Evolutionary conservation across 1,140 invertebrate species (phyloP).

Genomic region (Philotrypesis tridentata): DNA sequence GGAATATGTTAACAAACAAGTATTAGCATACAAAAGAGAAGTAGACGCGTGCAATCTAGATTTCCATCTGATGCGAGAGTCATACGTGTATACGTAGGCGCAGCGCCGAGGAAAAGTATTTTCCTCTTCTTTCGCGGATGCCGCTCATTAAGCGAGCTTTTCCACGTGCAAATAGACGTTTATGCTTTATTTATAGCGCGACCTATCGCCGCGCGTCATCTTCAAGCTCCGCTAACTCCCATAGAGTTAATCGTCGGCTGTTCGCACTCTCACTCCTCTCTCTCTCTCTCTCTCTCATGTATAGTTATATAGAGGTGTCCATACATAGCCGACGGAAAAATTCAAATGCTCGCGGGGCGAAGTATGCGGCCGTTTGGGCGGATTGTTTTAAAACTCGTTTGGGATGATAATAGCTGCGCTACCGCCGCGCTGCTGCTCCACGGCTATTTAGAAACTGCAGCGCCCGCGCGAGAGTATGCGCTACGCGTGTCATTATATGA

Average conservation of each 20-base stretch:
- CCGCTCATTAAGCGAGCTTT: conserved; percentile 44
- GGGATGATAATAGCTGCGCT: too few relatives aligned
- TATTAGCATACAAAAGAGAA: conserved; percentile 50
- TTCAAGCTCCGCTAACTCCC: conserved; percentile 47
- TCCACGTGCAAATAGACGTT: conserved; percentile 51
- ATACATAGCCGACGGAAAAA: neutral
- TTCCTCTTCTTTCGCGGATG: conserved; percentile 37
- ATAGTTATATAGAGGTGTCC: too few relatives aligned
- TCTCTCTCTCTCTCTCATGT: neutral
- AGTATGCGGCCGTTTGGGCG: neutral
- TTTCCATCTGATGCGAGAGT: neutral
- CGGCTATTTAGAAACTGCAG: too few relatives aligned
- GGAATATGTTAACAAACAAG: conserved; percentile 45
- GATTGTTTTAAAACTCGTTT: neutral
- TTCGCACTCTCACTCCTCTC: conserved; percentile 1
- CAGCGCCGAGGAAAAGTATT: neutral
- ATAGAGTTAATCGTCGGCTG: conserved; percentile 26
- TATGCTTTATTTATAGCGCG: conserved; percentile 48
- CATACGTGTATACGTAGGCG: too few relatives aligned
- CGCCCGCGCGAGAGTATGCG: too few relatives aligned
- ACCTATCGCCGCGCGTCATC: conserved; percentile 46
- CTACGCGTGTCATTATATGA: too few relatives aligned
- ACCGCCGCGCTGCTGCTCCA: too few relatives aligned
- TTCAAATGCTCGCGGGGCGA: neutral
- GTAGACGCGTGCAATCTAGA: conserved; percentile 21